A percentile compares a stretch with the other conserved stretches of the same genome.
Conservation (phyloP, 2,888 invertebrate species). For the Neoaliturus tenellus region DNA sequence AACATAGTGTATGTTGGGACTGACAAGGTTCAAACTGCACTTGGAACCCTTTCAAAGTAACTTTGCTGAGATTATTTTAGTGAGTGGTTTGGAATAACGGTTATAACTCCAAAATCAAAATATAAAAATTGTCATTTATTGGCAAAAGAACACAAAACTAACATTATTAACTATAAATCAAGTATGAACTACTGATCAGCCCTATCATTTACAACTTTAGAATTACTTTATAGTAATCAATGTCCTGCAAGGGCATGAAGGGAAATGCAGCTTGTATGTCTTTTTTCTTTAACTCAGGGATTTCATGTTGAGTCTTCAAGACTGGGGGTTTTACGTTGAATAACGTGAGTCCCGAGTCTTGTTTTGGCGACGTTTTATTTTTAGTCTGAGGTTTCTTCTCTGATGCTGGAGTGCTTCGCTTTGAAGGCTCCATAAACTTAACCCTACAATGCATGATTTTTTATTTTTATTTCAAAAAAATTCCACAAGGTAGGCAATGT, state of each 20-base stretch:
- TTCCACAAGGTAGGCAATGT: no score
- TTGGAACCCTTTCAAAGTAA: no score
- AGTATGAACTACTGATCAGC: neutral
- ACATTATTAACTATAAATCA: neutral
- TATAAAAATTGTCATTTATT: neutral
- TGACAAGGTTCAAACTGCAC: slow-evolving; percentile 40
- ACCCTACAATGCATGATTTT: no score
- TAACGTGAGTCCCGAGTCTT: neutral
- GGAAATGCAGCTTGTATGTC: slow-evolving; percentile 44
- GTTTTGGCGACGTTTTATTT: neutral
- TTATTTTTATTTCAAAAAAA: no score
- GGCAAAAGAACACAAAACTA: slow-evolving; percentile 2
- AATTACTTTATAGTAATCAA: slow-evolving; percentile 33
- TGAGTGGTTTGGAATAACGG: neutral
- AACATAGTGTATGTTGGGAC: slow-evolving; percentile 25
- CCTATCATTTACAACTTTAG: slow-evolving; percentile 15
- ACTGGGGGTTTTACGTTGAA: slow-evolving; percentile 31
- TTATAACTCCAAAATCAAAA: slow-evolving; percentile 28
- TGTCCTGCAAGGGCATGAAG: slow-evolving; percentile 37
- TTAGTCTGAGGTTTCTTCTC: neutral
- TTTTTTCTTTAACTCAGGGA: slow-evolving; percentile 35
- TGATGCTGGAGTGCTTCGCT: slow-evolving; percentile 2
- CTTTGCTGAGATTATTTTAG: neutral
- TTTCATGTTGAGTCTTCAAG: slow-evolving; percentile 22
- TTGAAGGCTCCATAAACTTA: slow-evolving; percentile 46